Conservation (phyloP, 2,113 vertebrate species). For the Laterallus jamaicensis region DNA sequence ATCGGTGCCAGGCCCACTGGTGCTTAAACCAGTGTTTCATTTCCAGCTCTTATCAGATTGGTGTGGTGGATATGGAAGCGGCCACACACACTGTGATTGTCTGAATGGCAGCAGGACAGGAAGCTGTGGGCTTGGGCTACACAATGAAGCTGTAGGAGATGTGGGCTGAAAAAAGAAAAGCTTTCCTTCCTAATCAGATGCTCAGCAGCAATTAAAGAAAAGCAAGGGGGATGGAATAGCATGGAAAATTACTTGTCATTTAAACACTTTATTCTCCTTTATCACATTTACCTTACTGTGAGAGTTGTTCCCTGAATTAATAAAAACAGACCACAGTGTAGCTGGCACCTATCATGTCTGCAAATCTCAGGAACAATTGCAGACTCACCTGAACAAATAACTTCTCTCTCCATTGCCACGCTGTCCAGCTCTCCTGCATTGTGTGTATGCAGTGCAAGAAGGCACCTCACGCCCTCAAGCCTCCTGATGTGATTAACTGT, state of each 20-base stretch:
- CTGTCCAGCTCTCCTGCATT: neutral
- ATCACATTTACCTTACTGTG: neutral
- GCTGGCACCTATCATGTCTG: neutral
- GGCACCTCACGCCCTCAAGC: neutral
- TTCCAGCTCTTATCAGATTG: neutral
- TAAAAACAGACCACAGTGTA: neutral
- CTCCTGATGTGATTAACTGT: neutral
- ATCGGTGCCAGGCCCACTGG: neutral
- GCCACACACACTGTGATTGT: neutral
- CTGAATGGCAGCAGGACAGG: neutral
- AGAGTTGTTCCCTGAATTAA: neutral
- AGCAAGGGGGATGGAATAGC: neutral
- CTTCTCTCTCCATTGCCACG: neutral
- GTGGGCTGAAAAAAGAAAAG: neutral
- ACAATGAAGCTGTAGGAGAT: neutral
- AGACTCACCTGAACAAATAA: neutral
- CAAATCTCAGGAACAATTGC: neutral
- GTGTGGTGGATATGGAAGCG: neutral
- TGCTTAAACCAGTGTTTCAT: neutral
- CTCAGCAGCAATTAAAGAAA: neutral
- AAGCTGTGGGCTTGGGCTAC: neutral
- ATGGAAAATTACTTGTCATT: neutral
- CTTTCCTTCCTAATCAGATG: neutral
- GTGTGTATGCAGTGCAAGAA: neutral
- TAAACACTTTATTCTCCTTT: neutral